phyloP scores from a whole-genome alignment of 2,888 invertebrate genomes.

The Ellobium chinense region DNA sequence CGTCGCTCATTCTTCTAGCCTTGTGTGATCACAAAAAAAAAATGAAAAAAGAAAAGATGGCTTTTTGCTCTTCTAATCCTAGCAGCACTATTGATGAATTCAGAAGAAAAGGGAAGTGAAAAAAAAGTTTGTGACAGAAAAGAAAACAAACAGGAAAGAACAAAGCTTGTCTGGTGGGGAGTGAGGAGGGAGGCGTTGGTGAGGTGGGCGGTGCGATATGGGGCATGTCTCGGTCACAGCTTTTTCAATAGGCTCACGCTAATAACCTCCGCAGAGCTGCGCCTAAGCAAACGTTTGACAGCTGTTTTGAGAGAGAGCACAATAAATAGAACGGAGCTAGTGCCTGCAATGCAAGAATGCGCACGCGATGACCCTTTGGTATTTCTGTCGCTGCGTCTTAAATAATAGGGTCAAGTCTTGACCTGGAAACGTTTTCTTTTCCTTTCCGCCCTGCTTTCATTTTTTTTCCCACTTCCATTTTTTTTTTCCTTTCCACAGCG shows the following conservation, averaged over 20 bases:
- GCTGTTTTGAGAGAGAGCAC: conserved; percentile 18
- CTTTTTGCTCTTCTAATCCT: not conserved
- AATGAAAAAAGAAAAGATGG: too few relatives aligned
- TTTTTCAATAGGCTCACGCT: conserved; percentile 28
- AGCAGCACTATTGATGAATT: not conserved
- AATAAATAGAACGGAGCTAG: conserved; percentile 36
- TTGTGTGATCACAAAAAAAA: not conserved
- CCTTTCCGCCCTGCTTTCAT: not conserved
- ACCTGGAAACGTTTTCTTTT: conserved; percentile 17
- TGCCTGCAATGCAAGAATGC: conserved; percentile 34
- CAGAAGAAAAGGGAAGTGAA: not conserved
- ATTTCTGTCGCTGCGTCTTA: not conserved
- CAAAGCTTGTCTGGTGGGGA: not conserved
- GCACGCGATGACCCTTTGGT: conserved; percentile 27
- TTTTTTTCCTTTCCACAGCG: not conserved
- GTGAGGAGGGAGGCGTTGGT: not conserved
- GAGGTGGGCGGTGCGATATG: not conserved
- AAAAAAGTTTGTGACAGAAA: too few relatives aligned
- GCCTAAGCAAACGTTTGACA: conserved; percentile 34
- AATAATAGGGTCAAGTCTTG: conserved; percentile 32
- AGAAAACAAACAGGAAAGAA: too few relatives aligned
- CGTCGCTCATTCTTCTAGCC: not conserved
- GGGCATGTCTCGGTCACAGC: conserved; percentile 4
- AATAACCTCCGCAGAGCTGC: conserved; percentile 19
- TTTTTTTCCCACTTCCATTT: not conserved